A percentile compares a stretch with the other conserved stretches of the same genome.
Evolutionary conservation across 2,113 vertebrate genomes (phyloP).

Genomic region (Podarcis muralis): DNA sequence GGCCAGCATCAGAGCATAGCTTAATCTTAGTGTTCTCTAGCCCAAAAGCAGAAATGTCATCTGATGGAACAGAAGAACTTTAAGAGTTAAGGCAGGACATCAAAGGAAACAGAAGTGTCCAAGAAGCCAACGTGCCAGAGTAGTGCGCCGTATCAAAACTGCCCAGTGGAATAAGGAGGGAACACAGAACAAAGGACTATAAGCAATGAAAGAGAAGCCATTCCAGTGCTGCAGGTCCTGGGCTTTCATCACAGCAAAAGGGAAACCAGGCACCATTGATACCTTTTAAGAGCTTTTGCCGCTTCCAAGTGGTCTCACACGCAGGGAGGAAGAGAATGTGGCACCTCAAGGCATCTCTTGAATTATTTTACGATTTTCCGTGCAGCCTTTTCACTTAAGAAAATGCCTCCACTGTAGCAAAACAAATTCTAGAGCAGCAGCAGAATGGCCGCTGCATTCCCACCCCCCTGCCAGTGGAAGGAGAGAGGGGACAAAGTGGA

Average conservation of each 20-base stretch:
- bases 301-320: neutral
- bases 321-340: neutral
- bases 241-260: neutral
- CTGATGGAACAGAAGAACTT: neutral
- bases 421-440: neutral
- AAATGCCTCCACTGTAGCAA: neutral
- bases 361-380: neutral
- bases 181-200: neutral
- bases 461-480: neutral
- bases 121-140: neutral
- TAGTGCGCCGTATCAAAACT: neutral
- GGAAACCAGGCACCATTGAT: neutral
- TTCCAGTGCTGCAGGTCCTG: neutral
- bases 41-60: neutral
- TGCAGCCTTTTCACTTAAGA: neutral
- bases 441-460: neutral
- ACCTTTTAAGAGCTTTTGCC: neutral
- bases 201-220: neutral
- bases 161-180: neutral
- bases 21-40: neutral
- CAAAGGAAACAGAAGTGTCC: neutral
- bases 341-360: neutral
- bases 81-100: neutral
- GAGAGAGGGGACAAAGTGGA: neutral
- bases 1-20: neutral